Conservation (phyloP, 2,888 invertebrate species). For the Microdon myrmicae region DNA sequence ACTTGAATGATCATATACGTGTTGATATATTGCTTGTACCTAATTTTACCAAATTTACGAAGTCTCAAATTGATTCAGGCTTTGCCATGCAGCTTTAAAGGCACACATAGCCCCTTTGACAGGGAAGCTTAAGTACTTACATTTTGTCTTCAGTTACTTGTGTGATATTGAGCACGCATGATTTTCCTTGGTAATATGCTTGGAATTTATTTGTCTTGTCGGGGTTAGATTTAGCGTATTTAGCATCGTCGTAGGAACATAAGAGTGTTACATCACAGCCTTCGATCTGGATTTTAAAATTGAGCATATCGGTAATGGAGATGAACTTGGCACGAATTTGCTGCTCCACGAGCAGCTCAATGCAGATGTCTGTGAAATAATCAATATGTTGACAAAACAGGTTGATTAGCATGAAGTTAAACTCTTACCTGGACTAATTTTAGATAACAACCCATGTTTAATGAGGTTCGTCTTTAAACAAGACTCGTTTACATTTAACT, state of each 20-base stretch:
- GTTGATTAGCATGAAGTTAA: too few species aligned
- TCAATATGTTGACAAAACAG: too few species aligned
- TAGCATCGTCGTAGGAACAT: constrained; percentile 64
- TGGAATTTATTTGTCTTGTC: constrained; percentile 67
- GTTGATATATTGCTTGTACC: too few species aligned
- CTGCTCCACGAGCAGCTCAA: constrained; percentile 62
- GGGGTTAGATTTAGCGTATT: constrained; percentile 63
- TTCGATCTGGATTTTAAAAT: constrained; percentile 63
- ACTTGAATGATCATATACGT: too few species aligned
- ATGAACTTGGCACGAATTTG: constrained; percentile 63
- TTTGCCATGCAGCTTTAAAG: too few species aligned
- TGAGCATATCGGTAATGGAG: constrained; percentile 61
- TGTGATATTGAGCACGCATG: constrained; percentile 61
- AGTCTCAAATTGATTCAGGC: too few species aligned
- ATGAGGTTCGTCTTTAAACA: constrained; percentile 60
- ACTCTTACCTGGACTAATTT: constrained; percentile 56
- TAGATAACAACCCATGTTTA: constrained; percentile 59
- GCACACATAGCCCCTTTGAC: too few species aligned
- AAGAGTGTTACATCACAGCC: constrained; percentile 62
- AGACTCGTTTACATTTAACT: constrained; percentile 61
- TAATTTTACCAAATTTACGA: too few species aligned
- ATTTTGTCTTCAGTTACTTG: constrained; percentile 65
- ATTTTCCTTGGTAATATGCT: constrained; percentile 67
- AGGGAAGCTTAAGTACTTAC: too few species aligned
- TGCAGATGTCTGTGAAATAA: constrained; percentile 58